Base-by-base conservation (phyloP, 2,113 vertebrate species). In the Elephas maximus region DNA sequence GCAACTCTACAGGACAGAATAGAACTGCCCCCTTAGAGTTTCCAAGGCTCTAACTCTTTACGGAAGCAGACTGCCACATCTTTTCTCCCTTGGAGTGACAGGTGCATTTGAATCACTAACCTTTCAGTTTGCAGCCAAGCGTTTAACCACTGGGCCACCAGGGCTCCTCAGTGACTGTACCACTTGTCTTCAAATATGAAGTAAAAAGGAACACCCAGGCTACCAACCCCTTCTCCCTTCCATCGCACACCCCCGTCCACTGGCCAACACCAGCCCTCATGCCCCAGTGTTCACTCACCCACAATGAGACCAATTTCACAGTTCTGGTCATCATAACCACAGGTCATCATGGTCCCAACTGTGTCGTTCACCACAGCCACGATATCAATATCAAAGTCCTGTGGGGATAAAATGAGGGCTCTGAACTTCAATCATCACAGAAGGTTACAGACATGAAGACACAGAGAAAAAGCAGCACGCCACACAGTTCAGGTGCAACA, bases 331-430 rank as follows among this genome's bases (percentile, higher is more conserved):
- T 99, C 99, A 0, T 99, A 99, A 93, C 99, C 99, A 14, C 99
- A 99, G 74, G 99, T 99, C 99, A 99, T 99, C 99, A 99, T 99
- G 79, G 99, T 99, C 79, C 99, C 99, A 2, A 99, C 99, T 0
- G 99, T 99, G 98, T 99, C 99, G 0, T 99, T 99, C 92, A 99
- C 99, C 95, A 99, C 99, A 0, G 99, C 99, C 96, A 99, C 99
- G 0, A 99, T 99, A 96, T 99, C 99, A 0, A 99, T 99, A 80
- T 99, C 99, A 94, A 99, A 99, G 98, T 99, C 99, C 99, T 99
- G 96, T 12, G 51, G 0, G 33, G 88, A 88, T 4, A 77, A 89
- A 94, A 85, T 41, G 2, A 23, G 33, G 78, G 1, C 63, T 41
- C 83, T 86, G 86, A 51, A 23, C 60, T 78, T 94, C 26, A 37